These are phyloP conservation scores for Amblyornis subalaris DNA, from an alignment of 2,113 vertebrate genomes.

Conservation along the genomic window DNA sequence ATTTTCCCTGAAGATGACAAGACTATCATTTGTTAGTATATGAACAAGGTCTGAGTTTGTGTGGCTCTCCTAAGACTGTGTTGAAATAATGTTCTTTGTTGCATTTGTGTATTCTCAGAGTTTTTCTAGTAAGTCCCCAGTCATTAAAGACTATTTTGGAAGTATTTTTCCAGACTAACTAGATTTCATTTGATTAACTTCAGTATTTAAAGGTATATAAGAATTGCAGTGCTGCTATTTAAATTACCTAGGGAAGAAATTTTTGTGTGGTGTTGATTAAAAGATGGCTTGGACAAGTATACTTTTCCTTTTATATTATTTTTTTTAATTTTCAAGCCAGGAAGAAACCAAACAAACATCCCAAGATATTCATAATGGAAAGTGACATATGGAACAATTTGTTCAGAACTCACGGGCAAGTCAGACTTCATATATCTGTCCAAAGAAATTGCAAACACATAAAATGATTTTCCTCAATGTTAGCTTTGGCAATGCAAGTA, in stretches of 20 bases:
- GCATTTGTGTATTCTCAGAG: neutral
- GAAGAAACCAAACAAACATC: neutral
- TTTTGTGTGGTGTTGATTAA: neutral
- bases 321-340: neutral
- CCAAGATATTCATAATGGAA: neutral
- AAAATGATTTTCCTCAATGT: neutral
- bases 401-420: conserved; percentile 14
- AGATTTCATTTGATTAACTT: neutral
- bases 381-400: neutral
- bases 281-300: neutral
- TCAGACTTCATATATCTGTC: neutral
- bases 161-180: neutral
- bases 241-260: neutral
- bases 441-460: neutral
- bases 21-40: neutral
- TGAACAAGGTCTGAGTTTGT: neutral
- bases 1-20: neutral
- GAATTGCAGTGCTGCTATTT: neutral
- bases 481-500: neutral
- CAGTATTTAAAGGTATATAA: neutral
- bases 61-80: neutral
- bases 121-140: neutral
- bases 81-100: neutral
- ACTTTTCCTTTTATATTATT: neutral
- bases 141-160: neutral